phyloP scores from a whole-genome alignment of 2,113 vertebrate species.

The Upupa epops region DNA sequence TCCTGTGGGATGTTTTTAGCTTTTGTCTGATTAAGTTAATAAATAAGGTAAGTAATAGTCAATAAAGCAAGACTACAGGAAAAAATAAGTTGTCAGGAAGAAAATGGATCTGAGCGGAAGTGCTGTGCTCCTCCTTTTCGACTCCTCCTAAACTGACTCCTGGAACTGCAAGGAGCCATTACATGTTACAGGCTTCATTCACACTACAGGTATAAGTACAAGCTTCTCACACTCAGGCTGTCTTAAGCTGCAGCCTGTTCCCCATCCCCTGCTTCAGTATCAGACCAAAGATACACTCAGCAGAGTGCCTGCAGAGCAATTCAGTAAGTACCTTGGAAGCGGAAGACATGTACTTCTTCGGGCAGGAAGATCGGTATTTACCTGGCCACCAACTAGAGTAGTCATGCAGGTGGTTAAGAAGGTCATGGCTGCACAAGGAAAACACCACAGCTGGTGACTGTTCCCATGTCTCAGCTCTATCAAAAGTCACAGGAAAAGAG shows the following conservation, averaged over 20 bases:
- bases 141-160: no score
- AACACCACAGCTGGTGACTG: not conserved
- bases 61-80: not conserved
- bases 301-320: not conserved
- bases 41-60: conserved; percentile 1
- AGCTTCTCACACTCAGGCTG: not conserved
- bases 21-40: not conserved
- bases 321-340: not conserved
- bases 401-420: not conserved
- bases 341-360: not conserved
- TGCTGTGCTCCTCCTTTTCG: not conserved
- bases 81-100: not conserved
- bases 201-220: not conserved
- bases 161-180: not conserved
- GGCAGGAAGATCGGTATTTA: not conserved
- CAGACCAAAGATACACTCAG: not conserved
- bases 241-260: not conserved
- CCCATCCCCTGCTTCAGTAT: not conserved
- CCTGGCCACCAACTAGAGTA: not conserved
- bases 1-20: not conserved
- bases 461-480: rapidly evolving
- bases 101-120: not conserved
- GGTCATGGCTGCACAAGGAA: not conserved
- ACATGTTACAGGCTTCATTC: not conserved
- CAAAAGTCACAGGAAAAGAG: not conserved